Evolutionary conservation across 2,113 vertebrate species (phyloP).

Genomic region (Collichthys lucidus): DNA sequence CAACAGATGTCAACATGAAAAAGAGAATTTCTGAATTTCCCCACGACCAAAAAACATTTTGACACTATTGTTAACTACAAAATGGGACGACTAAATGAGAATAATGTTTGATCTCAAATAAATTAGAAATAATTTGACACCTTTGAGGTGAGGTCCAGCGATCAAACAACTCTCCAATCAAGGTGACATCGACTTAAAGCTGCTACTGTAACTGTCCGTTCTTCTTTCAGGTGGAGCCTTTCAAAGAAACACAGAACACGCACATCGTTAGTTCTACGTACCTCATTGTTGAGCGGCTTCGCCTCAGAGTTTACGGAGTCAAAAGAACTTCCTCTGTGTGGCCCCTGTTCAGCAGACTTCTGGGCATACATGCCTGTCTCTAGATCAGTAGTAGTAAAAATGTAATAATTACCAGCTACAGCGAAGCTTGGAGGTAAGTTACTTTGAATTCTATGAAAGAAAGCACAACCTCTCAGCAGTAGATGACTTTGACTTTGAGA

Average conservation of each 20-base stretch:
- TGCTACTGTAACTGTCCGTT: not conserved
- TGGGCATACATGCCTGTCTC: constrained; percentile 61
- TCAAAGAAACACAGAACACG: not conserved
- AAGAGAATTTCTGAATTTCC: too few relatives aligned
- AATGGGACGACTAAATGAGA: not conserved
- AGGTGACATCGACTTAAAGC: not conserved
- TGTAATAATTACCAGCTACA: not conserved
- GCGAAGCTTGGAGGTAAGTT: not conserved
- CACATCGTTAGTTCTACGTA: constrained; percentile 10
- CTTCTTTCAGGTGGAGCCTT: not conserved
- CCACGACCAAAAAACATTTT: not conserved
- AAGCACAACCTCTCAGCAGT: constrained; percentile 4
- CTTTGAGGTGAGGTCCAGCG: not conserved
- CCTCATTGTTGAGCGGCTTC: constrained; percentile 71
- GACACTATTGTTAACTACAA: not conserved
- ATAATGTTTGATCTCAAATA: not conserved
- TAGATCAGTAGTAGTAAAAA: not conserved
- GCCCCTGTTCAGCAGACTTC: constrained; percentile 43
- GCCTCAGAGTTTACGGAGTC: constrained; percentile 70
- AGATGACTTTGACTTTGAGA: not conserved
- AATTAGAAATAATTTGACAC: too few relatives aligned
- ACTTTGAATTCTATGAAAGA: not conserved
- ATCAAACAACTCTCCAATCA: not conserved
- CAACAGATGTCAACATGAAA: too few relatives aligned
- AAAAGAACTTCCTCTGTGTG: constrained; percentile 70